Percentiles rank a stretch among this genome's conserved stretches.
These are phyloP conservation scores for Caranx melampygus DNA, from an alignment of 2,113 vertebrate genomes.

Conservation along the genomic window DNA sequence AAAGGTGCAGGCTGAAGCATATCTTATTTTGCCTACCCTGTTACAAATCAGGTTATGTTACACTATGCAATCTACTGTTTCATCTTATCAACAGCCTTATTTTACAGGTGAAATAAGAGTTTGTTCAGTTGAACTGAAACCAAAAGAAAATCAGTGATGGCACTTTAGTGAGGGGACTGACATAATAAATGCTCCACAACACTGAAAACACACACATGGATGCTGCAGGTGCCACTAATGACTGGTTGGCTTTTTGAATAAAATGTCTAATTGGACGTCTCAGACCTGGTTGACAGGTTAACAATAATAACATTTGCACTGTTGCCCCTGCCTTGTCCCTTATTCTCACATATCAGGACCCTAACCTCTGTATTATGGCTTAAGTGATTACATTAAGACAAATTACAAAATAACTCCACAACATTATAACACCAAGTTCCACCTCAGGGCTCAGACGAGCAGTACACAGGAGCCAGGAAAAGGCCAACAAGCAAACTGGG, in stretches of 20 bases:
- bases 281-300: too few species aligned
- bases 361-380: neutral
- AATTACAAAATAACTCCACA: neutral
- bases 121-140: constrained; percentile 8
- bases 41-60: too few species aligned
- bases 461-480: neutral
- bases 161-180: neutral
- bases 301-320: too few species aligned
- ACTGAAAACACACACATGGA: neutral
- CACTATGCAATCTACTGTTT: too few species aligned
- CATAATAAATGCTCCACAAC: constrained; percentile 14
- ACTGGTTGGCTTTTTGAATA: neutral
- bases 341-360: too few species aligned
- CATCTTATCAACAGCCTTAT: constrained; percentile 1
- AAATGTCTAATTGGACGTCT: too few species aligned
- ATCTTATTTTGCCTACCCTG: too few species aligned
- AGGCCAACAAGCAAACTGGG: neutral
- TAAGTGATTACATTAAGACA: neutral
- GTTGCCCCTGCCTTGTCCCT: too few species aligned
- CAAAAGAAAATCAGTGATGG: neutral
- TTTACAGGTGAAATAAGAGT: constrained; percentile 10
- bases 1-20: too few species aligned
- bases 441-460: neutral
- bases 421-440: neutral
- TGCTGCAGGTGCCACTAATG: neutral